Percentiles rank a stretch among this genome's conserved stretches.
These are phyloP conservation scores for Epinotia bilunana DNA, from an alignment of 2,888 invertebrate genomes.

Conservation along the genomic window DNA sequence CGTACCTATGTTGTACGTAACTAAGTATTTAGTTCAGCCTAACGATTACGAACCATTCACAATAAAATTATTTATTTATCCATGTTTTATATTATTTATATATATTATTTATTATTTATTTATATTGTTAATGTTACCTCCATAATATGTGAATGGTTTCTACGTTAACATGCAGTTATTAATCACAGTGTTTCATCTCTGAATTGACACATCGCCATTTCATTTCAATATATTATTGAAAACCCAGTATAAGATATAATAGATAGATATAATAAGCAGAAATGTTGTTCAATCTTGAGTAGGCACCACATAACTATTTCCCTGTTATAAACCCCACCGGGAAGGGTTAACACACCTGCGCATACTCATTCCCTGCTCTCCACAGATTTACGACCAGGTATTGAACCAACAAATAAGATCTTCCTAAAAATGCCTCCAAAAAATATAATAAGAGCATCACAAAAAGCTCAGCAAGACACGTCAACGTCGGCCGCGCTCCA, in stretches of 20 bases:
- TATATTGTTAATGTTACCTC: no score
- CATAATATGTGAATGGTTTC: no score
- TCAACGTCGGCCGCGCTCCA: slow-evolving; percentile 76
- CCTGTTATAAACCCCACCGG: slow-evolving; percentile 50
- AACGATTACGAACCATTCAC: neutral
- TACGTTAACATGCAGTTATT: no score
- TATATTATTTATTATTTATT: no score
- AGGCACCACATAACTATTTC: slow-evolving; percentile 20
- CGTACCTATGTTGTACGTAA: slow-evolving; percentile 4
- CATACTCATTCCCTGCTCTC: slow-evolving; percentile 70
- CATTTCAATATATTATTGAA: neutral
- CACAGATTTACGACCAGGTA: slow-evolving; percentile 81
- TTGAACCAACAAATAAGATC: slow-evolving; percentile 81
- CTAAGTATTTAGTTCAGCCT: neutral
- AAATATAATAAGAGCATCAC: slow-evolving; percentile 80
- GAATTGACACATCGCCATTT: neutral
- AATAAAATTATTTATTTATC: no score
- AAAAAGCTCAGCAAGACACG: slow-evolving; percentile 78
- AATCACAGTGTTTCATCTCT: neutral
- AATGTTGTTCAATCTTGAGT: slow-evolving; percentile 15
- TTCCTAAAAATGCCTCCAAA: slow-evolving; percentile 78
- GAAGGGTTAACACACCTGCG: slow-evolving; percentile 81
- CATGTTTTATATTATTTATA: no score
- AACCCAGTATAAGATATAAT: neutral
- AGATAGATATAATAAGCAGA: no score